These are phyloP conservation scores for Drosophila emarginata DNA, from an alignment of 2,888 invertebrate species.

Conservation along the genomic window DNA sequence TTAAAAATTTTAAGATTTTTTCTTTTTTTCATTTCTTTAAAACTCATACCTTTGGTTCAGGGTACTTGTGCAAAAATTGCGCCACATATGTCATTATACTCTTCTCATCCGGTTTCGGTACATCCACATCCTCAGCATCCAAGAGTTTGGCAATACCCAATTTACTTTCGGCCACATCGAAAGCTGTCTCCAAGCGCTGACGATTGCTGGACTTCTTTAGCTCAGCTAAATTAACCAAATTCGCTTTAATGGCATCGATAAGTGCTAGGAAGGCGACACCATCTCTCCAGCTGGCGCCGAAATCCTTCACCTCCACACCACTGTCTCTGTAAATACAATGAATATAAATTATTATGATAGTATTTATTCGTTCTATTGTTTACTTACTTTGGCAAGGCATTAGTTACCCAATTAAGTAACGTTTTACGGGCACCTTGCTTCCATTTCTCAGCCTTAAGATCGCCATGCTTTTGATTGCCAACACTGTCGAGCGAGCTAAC, in stretches of 20 bases:
- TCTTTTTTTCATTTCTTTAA: background rate
- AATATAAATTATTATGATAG: background rate
- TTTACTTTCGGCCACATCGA: constrained; percentile 94
- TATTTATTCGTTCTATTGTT: fast-evolving
- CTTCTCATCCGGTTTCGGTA: constrained; percentile 97
- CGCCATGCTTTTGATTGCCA: constrained; percentile 84
- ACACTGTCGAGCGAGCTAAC: constrained; percentile 92
- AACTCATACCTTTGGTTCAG: constrained; percentile 88
- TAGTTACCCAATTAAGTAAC: constrained; percentile 96
- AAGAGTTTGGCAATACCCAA: constrained; percentile 95
- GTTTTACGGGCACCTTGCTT: constrained; percentile 96
- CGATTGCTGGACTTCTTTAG: constrained; percentile 90
- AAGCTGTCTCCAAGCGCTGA: constrained; percentile 94
- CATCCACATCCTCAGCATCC: constrained; percentile 98
- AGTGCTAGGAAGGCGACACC: constrained; percentile 97
- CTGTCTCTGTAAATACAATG: constrained; percentile 86
- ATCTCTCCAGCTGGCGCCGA: constrained; percentile 97
- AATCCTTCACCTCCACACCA: constrained; percentile 95
- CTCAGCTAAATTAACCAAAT: constrained; percentile 93
- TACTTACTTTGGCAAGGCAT: constrained; percentile 91
- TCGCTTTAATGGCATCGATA: constrained; percentile 96
- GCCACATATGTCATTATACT: constrained; percentile 99
- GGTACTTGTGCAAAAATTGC: constrained; percentile 97
- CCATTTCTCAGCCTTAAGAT: constrained; percentile 87
- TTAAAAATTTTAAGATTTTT: too few relatives aligned